These are phyloP conservation scores for Copidosoma floridanum DNA, from an alignment of 1,140 invertebrate species.

Conservation along the genomic window DNA sequence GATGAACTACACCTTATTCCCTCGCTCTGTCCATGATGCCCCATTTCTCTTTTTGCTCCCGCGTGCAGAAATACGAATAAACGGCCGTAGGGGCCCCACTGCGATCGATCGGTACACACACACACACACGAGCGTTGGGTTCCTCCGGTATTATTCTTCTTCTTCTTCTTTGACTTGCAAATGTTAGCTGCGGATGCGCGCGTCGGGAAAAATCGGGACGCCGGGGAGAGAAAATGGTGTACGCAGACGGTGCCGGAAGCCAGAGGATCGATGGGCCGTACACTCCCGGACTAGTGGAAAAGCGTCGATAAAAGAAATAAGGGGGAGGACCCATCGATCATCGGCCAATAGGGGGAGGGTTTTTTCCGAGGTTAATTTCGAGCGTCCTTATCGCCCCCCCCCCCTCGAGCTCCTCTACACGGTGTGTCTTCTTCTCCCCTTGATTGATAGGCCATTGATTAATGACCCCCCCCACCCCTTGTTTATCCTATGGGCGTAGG, in stretches of 20 bases:
- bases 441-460: too few relatives aligned
- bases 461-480: slow-evolving; percentile 9
- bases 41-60: slow-evolving; percentile 26
- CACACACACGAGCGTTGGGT: too few relatives aligned
- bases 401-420: too few relatives aligned
- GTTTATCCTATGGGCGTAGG: background rate
- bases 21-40: background rate
- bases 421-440: too few relatives aligned
- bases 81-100: slow-evolving; percentile 21
- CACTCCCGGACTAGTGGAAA: background rate
- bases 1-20: too few relatives aligned
- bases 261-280: background rate
- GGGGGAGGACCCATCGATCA: too few relatives aligned
- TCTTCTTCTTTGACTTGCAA: slow-evolving; percentile 43
- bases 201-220: slow-evolving; percentile 20
- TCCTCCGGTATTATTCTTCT: too few relatives aligned
- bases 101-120: slow-evolving; percentile 46
- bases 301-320: background rate
- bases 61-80: slow-evolving; percentile 35
- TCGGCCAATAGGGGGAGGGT: too few relatives aligned
- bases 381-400: too few relatives aligned
- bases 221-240: too few relatives aligned
- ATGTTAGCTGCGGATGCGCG: slow-evolving; percentile 27
- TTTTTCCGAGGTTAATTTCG: too few relatives aligned
- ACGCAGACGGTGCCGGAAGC: background rate